Conservation (phyloP, 1,140 invertebrate genomes). For the Drosophila lacteicornis region DNA sequence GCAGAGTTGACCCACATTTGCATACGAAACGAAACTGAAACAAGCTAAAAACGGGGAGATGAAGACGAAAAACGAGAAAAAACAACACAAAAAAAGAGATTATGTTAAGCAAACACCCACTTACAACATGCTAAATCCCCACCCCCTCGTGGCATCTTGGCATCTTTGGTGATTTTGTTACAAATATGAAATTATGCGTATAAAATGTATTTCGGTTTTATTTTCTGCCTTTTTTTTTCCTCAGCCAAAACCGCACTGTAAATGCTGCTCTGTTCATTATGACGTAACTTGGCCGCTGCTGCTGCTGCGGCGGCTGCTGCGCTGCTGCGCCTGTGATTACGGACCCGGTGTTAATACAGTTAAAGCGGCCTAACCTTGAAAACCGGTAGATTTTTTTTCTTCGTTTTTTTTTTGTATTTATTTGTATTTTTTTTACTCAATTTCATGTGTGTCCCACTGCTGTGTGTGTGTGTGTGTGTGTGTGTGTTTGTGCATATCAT, state of each 20-base stretch:
- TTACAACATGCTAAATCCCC: slow-evolving; percentile 62
- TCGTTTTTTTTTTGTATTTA: slow-evolving; percentile 30
- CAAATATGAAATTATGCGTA: slow-evolving; percentile 83
- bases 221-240: neutral
- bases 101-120: slow-evolving; percentile 72
- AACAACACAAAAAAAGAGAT: neutral
- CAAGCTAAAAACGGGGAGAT: slow-evolving; percentile 30
- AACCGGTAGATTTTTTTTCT: slow-evolving; percentile 80
- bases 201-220: slow-evolving; percentile 60
- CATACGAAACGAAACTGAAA: slow-evolving; percentile 52
- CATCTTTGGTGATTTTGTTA: slow-evolving; percentile 58
- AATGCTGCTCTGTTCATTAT: slow-evolving; percentile 66
- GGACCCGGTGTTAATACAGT: slow-evolving; percentile 79
- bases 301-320: slow-evolving; percentile 26
- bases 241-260: slow-evolving; percentile 73
- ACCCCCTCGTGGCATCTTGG: slow-evolving; percentile 9
- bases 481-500: slow-evolving; percentile 59
- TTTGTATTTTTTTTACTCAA: slow-evolving; percentile 61
- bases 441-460: slow-evolving; percentile 61
- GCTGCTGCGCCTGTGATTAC: slow-evolving; percentile 72
- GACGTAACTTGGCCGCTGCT: slow-evolving; percentile 68
- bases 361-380: slow-evolving; percentile 84
- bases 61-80: slow-evolving; percentile 10
- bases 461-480: slow-evolving; percentile 23
- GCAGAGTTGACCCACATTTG: slow-evolving; percentile 66